Evolutionary conservation across 2,113 vertebrate genomes (phyloP), one percentile per base, ranked within the genome.

Genomic region (Orycteropus afer): DNA sequence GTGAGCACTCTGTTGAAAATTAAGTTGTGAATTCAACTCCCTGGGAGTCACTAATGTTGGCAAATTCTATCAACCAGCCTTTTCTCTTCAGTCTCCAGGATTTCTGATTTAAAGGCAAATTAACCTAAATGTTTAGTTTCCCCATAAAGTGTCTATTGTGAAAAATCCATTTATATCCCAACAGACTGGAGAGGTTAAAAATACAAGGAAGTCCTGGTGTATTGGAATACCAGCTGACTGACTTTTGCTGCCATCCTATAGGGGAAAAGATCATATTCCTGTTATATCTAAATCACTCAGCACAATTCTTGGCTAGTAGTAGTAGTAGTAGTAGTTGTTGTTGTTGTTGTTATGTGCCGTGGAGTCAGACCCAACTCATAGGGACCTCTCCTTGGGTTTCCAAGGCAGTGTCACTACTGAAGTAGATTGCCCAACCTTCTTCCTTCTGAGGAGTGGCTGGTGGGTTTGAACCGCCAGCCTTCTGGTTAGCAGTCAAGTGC

Each of bases 11-110:
- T 76, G 42, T 79, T 95, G 73, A 45, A 93, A 92, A 96, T 91
- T 74, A 92, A 91, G 92, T 65, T 96, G 94, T 95, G 86, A 92
- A 93, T 95, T 95, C 49, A 79, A 12, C 82, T 96, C 77, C n/a
- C 22, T 96, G 78, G 69, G 92, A 95, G 47, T 93, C 90, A 45
- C 22, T 59, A 89, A 78, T 59, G 81, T 81, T 92, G 82, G 88
- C 94, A 90, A 63, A 90, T 95, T 91, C 89, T 5, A 25, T 69
- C 53, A 77, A 57, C 59, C 95, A 83, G 53, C 14, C 71, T 91
- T 91, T 97, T 93, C 37, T 47, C 25, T 92, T 95, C n/a, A 17
- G 27, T 79, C 51, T 89, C 25, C 29, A 71, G 40, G 71, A 95
- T 86, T 92, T 92, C 91, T 89, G 67, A 96, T 82, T 90, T 88